phyloP scores from a whole-genome alignment of 2,113 vertebrate genomes.

The Pseudopipra pipra region DNA sequence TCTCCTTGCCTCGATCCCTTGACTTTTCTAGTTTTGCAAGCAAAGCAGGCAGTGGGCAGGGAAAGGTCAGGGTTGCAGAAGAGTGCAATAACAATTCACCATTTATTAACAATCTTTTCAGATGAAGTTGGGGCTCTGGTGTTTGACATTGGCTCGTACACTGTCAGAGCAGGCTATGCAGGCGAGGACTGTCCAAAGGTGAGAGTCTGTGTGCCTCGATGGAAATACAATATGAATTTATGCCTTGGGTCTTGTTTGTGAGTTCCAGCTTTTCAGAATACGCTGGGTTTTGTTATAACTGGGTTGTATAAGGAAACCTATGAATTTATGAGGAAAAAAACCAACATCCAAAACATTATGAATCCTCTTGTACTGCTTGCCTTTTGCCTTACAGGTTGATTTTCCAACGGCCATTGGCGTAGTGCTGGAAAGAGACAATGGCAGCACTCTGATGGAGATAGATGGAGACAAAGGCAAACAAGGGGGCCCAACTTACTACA shows the following conservation, averaged over 20 bases:
- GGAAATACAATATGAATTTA: background rate
- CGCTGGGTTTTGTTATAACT: background rate
- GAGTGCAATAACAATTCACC: background rate
- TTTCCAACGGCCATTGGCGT: conserved; percentile 97
- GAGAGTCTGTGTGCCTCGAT: conserved; percentile 18
- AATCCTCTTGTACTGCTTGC: background rate
- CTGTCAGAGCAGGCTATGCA: conserved; percentile 96
- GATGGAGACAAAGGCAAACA: conserved; percentile 94
- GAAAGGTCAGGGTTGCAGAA: background rate
- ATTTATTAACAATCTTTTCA: conserved; percentile 61
- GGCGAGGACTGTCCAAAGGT: conserved; percentile 99
- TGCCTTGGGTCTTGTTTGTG: background rate
- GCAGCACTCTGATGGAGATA: conserved; percentile 93
- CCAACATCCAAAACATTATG: background rate
- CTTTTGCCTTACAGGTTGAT: conserved; percentile 83
- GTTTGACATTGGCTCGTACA: conserved; percentile 97
- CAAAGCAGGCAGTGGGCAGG: background rate
- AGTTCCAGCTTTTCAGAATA: background rate
- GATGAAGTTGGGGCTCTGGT: conserved; percentile 98
- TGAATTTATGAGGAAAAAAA: background rate
- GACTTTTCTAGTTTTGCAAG: background rate
- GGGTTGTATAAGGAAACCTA: background rate
- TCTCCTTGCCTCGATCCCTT: background rate
- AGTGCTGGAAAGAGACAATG: conserved; percentile 93
- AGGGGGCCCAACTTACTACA: conserved; percentile 91